Evolutionary conservation across 2,888 invertebrate genomes (phyloP), one percentile per base, ranked within the genome.

Genomic region (Uloborus plumipes): DNA sequence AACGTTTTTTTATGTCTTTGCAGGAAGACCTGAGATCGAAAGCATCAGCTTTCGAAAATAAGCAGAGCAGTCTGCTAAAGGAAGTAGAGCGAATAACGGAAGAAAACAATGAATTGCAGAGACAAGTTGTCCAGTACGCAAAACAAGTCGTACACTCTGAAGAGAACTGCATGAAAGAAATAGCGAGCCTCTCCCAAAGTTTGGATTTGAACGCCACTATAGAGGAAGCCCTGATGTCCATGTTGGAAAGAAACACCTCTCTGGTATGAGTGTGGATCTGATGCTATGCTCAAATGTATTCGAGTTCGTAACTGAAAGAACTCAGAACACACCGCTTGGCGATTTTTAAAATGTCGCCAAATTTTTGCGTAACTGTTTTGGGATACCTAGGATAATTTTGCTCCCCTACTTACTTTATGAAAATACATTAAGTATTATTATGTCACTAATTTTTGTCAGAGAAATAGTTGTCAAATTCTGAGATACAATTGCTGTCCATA

Each of bases 141-240:
- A 39, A 20, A 20, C 18, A 53, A 49, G 39, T 39, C 7, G 39
- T 64, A 11, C 26, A 18, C 0, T 47, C 2, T 2, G 51, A 73
- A 26, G 62, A 73, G 15, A 31, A 64, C 31, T 73, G 72, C 53
- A 73, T 73, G 72, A 20, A 31, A 51, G 64, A 73, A 15, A 51
- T 73, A 4, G 53, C 58, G 1, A 26, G 31, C 9, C n/a, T 50
- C 11, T 61, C 61, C 1, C 18, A 26, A 49, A 61, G 47, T n/a
- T 18, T 26, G 16, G 61, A 73, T 14, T 9, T 64, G 1, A 51
- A 31, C 2, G 20, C 51, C 47, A 51, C 49, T 39, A 4, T 73
- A 11, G 64, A 64, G 31, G 15, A 51, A 0, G 39, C 26, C 7
- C 14, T 73, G 14, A 64, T 4, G 31, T 16, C n/a, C 13, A 39